Evolutionary conservation across 2,888 invertebrate genomes (phyloP).

Genomic region (Lordiphosa fenestrarum): DNA sequence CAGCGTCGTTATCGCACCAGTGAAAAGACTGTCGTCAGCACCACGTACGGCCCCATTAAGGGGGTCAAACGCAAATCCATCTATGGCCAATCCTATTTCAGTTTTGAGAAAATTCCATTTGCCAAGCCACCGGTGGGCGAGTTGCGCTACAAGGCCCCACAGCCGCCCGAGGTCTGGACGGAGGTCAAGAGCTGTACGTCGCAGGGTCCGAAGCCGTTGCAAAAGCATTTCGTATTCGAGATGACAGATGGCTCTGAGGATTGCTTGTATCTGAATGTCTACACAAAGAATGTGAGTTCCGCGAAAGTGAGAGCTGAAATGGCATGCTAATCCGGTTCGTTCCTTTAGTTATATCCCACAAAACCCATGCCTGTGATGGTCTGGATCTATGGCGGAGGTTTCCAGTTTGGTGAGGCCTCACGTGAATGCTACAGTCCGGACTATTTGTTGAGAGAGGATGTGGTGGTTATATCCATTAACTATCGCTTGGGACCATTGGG

Average conservation of each 20-base stretch:
- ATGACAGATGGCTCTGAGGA: slow-evolving; percentile 82
- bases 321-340: background rate
- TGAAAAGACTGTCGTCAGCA: slow-evolving; percentile 75
- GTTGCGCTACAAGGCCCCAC: slow-evolving; percentile 80
- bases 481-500: slow-evolving; percentile 81
- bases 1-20: slow-evolving; percentile 74
- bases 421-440: slow-evolving; percentile 80
- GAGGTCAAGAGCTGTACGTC: slow-evolving; percentile 80
- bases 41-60: slow-evolving; percentile 77
- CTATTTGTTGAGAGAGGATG: slow-evolving; percentile 80
- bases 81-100: slow-evolving; percentile 77
- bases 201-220: slow-evolving; percentile 78
- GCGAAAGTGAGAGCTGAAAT: background rate
- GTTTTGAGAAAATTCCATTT: slow-evolving; percentile 79
- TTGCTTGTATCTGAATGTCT: slow-evolving; percentile 82
- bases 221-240: slow-evolving; percentile 78
- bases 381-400: slow-evolving; percentile 82
- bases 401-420: slow-evolving; percentile 80
- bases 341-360: slow-evolving; percentile 69
- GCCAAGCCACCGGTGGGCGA: slow-evolving; percentile 79
- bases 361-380: slow-evolving; percentile 81
- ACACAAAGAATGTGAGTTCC: slow-evolving; percentile 77
- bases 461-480: slow-evolving; percentile 81
- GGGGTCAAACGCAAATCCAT: slow-evolving; percentile 79
- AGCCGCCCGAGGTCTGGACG: slow-evolving; percentile 80